A percentile compares a stretch with the other conserved stretches of the same genome.
Conservation (phyloP, 2,888 invertebrate species). For the Allacma fusca region DNA sequence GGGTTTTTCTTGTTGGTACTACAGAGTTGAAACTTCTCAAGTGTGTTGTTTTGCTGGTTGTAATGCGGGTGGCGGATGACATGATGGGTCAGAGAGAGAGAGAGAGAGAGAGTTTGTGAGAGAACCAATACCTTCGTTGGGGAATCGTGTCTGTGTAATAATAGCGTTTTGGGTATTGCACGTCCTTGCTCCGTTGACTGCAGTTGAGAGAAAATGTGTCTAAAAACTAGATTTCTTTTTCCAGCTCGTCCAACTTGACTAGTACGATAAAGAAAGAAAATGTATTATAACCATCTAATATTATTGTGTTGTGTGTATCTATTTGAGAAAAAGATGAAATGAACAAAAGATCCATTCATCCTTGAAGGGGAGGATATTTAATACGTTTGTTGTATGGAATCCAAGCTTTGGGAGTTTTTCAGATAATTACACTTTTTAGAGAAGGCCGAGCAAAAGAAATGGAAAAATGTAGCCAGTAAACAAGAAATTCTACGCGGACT, state of each 20-base stretch:
- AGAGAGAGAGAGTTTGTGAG: slow-evolving; percentile 9
- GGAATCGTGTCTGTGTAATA: slow-evolving; percentile 29
- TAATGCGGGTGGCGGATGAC: slow-evolving; percentile 48
- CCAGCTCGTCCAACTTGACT: slow-evolving; percentile 18
- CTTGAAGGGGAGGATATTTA: slow-evolving; percentile 59
- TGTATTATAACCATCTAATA: slow-evolving; percentile 24
- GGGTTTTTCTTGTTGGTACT: not conserved
- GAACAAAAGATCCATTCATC: slow-evolving; percentile 60
- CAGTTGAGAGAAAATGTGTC: not conserved
- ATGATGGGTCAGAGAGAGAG: slow-evolving; percentile 43
- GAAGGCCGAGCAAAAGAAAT: slow-evolving; percentile 49
- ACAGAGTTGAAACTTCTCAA: not conserved
- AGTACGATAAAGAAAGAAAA: slow-evolving; percentile 19
- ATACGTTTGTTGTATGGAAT: slow-evolving; percentile 50
- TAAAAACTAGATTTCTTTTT: slow-evolving; percentile 39
- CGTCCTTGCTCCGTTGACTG: not conserved
- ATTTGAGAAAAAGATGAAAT: slow-evolving; percentile 52
- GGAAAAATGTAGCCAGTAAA: slow-evolving; percentile 54
- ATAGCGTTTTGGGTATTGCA: not conserved
- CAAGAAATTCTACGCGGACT: slow-evolving; percentile 53
- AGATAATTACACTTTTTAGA: slow-evolving; percentile 60
- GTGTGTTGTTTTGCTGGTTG: not conserved
- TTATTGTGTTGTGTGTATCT: slow-evolving; percentile 38
- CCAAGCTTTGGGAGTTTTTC: slow-evolving; percentile 51
- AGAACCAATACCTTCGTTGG: not conserved